These are phyloP conservation scores for Corythornis leucogaster DNA, from an alignment of 2,797 vertebrate genomes.

Conservation along the genomic window DNA sequence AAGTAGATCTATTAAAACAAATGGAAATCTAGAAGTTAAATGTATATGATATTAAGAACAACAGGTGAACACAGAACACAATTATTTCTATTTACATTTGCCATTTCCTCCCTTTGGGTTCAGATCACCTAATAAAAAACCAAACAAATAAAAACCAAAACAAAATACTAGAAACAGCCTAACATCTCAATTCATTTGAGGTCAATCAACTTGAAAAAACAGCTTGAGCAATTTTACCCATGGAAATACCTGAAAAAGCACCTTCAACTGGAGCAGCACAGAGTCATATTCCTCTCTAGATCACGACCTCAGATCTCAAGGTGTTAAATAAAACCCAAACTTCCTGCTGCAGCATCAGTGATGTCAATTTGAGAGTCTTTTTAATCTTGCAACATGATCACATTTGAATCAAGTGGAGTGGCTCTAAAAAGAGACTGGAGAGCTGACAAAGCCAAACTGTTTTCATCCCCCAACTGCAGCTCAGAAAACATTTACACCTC, in stretches of 20 bases:
- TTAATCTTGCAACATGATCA: neutral
- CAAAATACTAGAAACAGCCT: neutral
- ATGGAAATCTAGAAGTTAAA: neutral
- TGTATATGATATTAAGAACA: neutral
- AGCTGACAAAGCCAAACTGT: neutral
- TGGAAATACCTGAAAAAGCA: neutral
- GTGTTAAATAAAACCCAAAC: neutral
- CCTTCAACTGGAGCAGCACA: neutral
- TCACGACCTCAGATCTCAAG: neutral
- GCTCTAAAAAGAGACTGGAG: neutral
- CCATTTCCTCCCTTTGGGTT: neutral
- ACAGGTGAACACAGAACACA: neutral
- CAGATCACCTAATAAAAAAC: neutral
- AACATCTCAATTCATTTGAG: neutral
- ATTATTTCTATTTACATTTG: neutral
- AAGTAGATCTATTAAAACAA: neutral
- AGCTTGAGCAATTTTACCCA: neutral
- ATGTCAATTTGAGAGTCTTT: neutral
- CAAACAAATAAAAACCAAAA: neutral
- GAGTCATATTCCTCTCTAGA: neutral
- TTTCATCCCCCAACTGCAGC: neutral
- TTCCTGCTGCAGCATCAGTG: neutral
- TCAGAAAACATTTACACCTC: neutral
- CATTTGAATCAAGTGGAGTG: neutral
- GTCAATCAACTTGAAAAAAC: neutral